phyloP scores from a whole-genome alignment of 92 coral and sea anemone species.

The Porites evermanni region DNA sequence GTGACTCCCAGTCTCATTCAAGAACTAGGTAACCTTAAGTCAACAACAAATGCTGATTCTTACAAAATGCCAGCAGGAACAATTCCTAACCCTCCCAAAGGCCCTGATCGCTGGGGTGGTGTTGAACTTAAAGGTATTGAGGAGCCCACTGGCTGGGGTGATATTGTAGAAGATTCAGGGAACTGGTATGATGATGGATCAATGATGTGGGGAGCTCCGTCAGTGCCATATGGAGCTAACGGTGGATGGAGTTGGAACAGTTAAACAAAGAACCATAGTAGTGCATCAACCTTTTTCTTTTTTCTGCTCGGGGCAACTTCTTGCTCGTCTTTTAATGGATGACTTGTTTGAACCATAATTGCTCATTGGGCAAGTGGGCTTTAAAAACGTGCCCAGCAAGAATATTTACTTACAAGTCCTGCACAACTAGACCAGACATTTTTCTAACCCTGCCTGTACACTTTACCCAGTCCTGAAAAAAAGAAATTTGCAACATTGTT shows the following conservation, averaged over 20 bases:
- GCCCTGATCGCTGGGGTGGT: conserved; percentile 88
- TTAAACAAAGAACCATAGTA: neutral
- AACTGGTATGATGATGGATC: conserved; percentile 84
- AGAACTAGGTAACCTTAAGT: conserved; percentile 78
- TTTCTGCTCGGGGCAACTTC: neutral
- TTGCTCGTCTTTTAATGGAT: no score
- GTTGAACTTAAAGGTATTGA: conserved; percentile 57
- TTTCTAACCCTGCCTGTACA: no score
- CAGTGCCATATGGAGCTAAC: conserved; percentile 16
- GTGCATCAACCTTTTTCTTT: neutral
- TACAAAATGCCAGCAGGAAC: conserved; percentile 72
- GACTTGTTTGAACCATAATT: no score
- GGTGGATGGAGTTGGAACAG: conserved; percentile 56
- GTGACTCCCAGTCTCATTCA: conserved; percentile 80
- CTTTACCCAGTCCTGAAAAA: no score
- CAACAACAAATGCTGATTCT: conserved; percentile 83
- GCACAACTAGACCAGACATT: no score
- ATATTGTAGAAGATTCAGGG: conserved; percentile 17
- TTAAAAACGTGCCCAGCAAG: no score
- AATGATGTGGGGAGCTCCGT: conserved; percentile 48
- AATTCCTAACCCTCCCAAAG: conserved; percentile 78
- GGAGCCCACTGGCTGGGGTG: conserved; percentile 79
- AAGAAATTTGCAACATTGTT: no score
- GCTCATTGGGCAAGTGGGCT: no score
- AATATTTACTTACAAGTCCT: no score